Base-by-base conservation (phyloP, 53 echinoderm and acorn worm genomes). In the Pentamera pediparva region DNA sequence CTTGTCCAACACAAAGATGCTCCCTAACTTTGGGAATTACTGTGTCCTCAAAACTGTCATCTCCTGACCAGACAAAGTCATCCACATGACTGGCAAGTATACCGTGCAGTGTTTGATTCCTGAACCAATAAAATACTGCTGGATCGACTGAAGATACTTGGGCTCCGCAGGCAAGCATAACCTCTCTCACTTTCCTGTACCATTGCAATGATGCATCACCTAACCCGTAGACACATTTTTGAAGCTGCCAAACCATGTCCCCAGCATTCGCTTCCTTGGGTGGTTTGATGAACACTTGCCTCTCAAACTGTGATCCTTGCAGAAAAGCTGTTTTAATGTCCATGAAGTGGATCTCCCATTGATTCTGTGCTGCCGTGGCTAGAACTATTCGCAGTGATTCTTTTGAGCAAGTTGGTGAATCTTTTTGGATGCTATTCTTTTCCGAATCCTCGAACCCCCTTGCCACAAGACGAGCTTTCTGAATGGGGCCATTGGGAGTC, bases 171-270 rank as follows among this genome's bases (percentile, higher is more conserved):
- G 62, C 77, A 15, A 62, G 28, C 63, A 77, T 77, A 5, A 77
- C 39, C 20, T n/a, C 12, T 45, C 63, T 77, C 3, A 62, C 61
- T 24, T 47, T 62, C 4, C 45, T 77, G n/a, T 62, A 47, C 49
- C 78, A 77, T 26, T 35, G 40, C 6, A 77, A 49, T 15, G 78
- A 77, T 12, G 63, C 62, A 49, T 64, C 78, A 62, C 49, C 49
- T 65, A 77, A 3, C 19, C 78, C 45, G 64, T 45, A 63, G 17
- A 77, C 32, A 47, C 78, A 77, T 62, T 62, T 77, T 20, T 77
- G 39, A 0, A 43, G 63, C 20, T 45, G 39, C 63, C 77, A 77
- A 25, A 77, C 49, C 18, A 39, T 35, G 0, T 6, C 48, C 40
- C 18, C 36, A 33, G 15, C 6, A 53, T 25, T 35, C 13, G 62